These are phyloP conservation scores for Drosophila ficusphila DNA, from an alignment of 1,140 invertebrate species.

Conservation along the genomic window DNA sequence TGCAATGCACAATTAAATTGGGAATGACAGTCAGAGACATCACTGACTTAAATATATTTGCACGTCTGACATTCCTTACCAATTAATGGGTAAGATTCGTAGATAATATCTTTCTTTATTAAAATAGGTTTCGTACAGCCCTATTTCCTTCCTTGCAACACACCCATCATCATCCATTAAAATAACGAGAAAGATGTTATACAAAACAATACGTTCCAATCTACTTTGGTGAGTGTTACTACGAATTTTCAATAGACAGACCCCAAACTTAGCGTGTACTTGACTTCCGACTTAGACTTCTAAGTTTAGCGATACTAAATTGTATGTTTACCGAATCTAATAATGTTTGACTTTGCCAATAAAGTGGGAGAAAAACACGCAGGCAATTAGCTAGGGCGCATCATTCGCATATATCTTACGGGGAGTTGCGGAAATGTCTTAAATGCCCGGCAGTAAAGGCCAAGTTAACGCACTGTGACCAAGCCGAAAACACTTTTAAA, in stretches of 20 bases:
- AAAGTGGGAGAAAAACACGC: neutral
- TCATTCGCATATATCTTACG: neutral
- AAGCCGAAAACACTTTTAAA: constrained; percentile 21
- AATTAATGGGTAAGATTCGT: too few relatives aligned
- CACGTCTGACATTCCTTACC: neutral
- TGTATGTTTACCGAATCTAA: constrained; percentile 20
- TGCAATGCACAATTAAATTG: constrained; percentile 3
- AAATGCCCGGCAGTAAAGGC: neutral
- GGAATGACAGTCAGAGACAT: constrained; percentile 1
- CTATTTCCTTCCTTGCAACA: too few relatives aligned
- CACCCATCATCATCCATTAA: too few relatives aligned
- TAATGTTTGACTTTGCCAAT: constrained; percentile 24
- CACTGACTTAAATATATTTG: constrained; percentile 16
- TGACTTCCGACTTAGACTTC: constrained; percentile 35
- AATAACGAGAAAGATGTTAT: neutral
- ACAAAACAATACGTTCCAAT: too few relatives aligned
- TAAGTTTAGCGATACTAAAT: constrained; percentile 10
- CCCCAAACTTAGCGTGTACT: constrained; percentile 8
- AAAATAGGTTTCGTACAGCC: too few relatives aligned
- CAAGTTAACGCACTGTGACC: constrained; percentile 39
- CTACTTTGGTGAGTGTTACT: constrained; percentile 4
- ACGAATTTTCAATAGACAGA: constrained; percentile 3
- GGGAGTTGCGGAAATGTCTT: neutral
- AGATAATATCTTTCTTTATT: too few relatives aligned
- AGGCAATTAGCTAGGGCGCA: constrained; percentile 4